Conservation (phyloP, 2,113 vertebrate genomes). For the Lagenorhynchus albirostris region DNA sequence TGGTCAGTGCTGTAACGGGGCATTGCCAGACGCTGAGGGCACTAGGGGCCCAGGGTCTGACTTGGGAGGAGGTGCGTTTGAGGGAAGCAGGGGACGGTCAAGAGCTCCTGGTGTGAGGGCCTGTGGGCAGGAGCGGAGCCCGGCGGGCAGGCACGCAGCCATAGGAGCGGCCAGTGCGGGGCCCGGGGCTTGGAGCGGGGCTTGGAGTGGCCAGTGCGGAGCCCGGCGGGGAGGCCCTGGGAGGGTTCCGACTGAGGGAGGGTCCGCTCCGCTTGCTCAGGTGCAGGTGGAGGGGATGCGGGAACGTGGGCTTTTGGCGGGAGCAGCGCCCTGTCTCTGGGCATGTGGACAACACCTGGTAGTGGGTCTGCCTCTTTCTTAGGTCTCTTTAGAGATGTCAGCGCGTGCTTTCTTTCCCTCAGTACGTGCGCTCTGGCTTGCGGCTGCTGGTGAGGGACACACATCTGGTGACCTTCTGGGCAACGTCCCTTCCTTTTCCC, state of each 20-base stretch:
- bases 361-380: too few species aligned
- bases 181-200: neutral
- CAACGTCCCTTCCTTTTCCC: neutral
- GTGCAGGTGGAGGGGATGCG: neutral
- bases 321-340: neutral
- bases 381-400: neutral
- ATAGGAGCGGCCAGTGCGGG: neutral
- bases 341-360: neutral
- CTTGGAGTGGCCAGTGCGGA: too few species aligned
- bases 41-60: neutral
- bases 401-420: neutral
- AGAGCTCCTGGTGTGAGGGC: neutral
- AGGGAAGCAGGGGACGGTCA: accelerated
- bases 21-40: accelerated
- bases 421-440: accelerated
- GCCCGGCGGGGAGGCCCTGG: neutral
- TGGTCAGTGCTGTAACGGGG: accelerated
- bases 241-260: accelerated
- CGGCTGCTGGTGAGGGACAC: neutral
- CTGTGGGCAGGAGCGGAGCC: neutral
- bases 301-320: too few species aligned
- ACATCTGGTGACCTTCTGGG: neutral
- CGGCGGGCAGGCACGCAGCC: neutral
- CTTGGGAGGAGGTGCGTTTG: neutral
- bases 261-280: neutral